Base-by-base conservation (phyloP, 2,888 invertebrate genomes). In the Drosophila greeni region DNA sequence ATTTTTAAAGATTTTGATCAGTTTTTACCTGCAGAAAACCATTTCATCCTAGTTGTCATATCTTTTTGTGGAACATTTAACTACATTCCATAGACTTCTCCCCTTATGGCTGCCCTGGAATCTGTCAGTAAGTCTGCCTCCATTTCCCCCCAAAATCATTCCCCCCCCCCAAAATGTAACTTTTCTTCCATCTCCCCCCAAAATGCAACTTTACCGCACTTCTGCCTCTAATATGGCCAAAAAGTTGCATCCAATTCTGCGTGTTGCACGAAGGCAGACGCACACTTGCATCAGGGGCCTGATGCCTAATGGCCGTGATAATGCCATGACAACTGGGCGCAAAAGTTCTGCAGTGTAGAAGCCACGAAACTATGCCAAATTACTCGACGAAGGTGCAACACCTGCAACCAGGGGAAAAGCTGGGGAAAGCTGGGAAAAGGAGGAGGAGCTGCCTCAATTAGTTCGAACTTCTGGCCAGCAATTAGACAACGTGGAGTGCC, bases 351-450 rank as follows among this genome's bases (percentile, higher is more conserved):
- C 52, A 24, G 47, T 20, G 14, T n/a, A n/a, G 16, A 36, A 68
- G 69, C 48, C 49, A 56, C 52, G 37, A 48, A 64, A 74, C 64
- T 74, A 72, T 73, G 73, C 45, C 66, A 67, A 67, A 68, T 67
- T 67, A 67, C 53, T 60, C 52, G 52, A 53, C 51, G 55, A 51
- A 39, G 51, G 49, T 58, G 67, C 60, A 60, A 53, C 72, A 73
- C 59, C 60, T 67, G 71, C 42, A 14, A 5, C 24, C 24, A 24
- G 48, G 36, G 24, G 14, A n/a, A n/a, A n/a, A n/a, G n/a, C n/a
- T n/a, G n/a, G n/a, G n/a, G n/a, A n/a, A n/a, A 49, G 39, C 45
- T 47, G 23, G 31, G 11, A 48, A 43, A 42, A 31, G 52, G 45
- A 39, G 52, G 45, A 39, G 24, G 45, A 49, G 49, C 53, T 39